Percentiles rank a stretch among this genome's conserved stretches.
Evolutionary conservation across 2,888 invertebrate species (phyloP).

Genomic region (Horisme vitalbata): DNA sequence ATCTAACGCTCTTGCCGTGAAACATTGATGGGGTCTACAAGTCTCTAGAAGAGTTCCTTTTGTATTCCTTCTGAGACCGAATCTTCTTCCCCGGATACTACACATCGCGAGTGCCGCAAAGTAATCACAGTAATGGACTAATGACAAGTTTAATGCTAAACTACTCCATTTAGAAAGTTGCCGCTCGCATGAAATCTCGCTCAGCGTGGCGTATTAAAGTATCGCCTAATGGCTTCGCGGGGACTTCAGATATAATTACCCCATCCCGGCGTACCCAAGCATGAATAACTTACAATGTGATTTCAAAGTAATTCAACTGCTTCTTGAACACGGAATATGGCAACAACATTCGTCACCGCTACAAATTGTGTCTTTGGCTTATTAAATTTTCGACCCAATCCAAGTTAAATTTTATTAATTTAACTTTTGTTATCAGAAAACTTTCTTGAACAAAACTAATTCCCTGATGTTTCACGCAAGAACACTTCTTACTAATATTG

Average conservation of each 20-base stretch:
- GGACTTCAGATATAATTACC: constrained; percentile 38
- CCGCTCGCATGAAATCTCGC: constrained; percentile 33
- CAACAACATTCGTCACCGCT: constrained; percentile 9
- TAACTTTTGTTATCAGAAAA: constrained; percentile 22
- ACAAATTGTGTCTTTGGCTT: too few relatives aligned
- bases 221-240: constrained; percentile 36
- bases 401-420: constrained; percentile 24
- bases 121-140: constrained; percentile 76
- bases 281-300: constrained; percentile 23
- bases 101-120: constrained; percentile 37
- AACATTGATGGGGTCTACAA: constrained; percentile 71
- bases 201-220: constrained; percentile 41
- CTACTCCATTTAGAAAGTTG: constrained; percentile 51
- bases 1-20: constrained; percentile 56
- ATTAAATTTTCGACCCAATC: constrained; percentile 25
- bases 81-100: background rate
- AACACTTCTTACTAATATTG: background rate
- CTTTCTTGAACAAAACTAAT: constrained; percentile 6
- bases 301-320: constrained; percentile 14
- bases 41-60: constrained; percentile 31
- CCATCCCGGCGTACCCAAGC: constrained; percentile 15
- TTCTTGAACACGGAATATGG: constrained; percentile 5
- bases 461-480: background rate
- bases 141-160: constrained; percentile 63
- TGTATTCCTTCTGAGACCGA: background rate